Evolutionary conservation across 2,797 vertebrate species (phyloP).

Genomic region (Mormyrops boulengeri): DNA sequence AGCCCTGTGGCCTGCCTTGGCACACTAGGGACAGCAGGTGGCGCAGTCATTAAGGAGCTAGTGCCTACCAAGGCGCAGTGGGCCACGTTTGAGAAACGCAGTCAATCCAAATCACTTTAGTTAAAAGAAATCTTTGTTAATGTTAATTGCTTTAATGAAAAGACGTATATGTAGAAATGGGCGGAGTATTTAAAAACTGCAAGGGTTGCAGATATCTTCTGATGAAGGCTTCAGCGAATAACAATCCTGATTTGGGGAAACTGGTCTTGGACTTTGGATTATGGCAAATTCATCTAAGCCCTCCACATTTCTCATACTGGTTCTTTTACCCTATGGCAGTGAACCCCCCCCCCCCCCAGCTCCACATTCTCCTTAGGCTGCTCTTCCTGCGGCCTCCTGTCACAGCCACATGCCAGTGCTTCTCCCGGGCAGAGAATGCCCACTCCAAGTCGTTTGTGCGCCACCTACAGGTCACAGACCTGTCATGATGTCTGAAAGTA

Average conservation of each 20-base stretch:
- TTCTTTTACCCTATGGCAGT: neutral
- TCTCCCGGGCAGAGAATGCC: neutral
- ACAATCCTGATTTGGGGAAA: neutral
- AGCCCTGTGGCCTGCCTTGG: neutral
- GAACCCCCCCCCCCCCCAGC: neutral
- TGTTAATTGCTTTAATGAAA: neutral
- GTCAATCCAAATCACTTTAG: neutral
- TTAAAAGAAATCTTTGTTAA: neutral
- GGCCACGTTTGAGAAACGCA: neutral
- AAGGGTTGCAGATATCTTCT: neutral
- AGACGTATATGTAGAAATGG: neutral
- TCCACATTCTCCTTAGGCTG: neutral
- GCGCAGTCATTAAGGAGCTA: constrained; percentile 44
- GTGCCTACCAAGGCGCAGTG: neutral
- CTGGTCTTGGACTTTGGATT: neutral
- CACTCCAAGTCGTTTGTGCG: constrained; percentile 4
- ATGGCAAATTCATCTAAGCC: neutral
- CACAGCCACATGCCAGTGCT: neutral
- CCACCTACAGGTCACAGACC: constrained; percentile 23
- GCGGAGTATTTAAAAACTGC: neutral
- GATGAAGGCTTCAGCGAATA: neutral
- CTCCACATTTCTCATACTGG: neutral
- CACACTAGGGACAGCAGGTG: constrained; percentile 11
- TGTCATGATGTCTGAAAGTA: neutral
- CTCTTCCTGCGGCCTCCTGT: neutral